A percentile compares a stretch with the other conserved stretches of the same genome.
phyloP scores from a whole-genome alignment of 2,113 vertebrate genomes.

The Urocynchramus pylzowi region DNA sequence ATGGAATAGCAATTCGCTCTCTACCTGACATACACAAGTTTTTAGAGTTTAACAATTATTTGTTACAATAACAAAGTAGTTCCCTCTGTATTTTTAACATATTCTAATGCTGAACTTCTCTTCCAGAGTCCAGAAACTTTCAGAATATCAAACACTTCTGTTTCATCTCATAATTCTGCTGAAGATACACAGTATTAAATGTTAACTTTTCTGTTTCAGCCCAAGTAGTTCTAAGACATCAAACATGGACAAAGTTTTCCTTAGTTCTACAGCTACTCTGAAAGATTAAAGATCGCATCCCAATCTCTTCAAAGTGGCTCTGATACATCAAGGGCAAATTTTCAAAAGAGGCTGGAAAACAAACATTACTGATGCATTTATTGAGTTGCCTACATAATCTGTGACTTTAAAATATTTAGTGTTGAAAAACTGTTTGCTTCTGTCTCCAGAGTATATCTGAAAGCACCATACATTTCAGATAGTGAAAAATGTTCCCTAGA shows the following conservation, averaged over 20 bases:
- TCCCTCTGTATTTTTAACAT: background rate
- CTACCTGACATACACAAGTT: background rate
- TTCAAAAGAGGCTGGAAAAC: background rate
- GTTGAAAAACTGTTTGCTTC: background rate
- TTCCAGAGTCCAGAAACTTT: background rate
- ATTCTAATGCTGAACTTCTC: background rate
- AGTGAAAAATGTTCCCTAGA: background rate
- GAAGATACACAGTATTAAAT: background rate
- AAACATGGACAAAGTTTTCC: background rate
- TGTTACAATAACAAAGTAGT: background rate
- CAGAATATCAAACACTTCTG: background rate
- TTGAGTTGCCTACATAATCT: background rate
- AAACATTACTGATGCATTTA: background rate
- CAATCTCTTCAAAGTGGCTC: background rate
- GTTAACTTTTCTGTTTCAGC: background rate
- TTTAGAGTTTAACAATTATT: background rate
- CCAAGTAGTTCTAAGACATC: background rate
- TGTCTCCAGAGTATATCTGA: background rate
- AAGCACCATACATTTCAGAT: background rate
- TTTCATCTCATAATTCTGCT: background rate
- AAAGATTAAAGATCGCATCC: background rate
- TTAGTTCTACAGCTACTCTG: background rate
- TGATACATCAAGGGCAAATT: background rate
- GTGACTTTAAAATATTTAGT: slow-evolving; percentile 11
- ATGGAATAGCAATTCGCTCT: background rate